Conservation (phyloP, 2,113 vertebrate species). For the Oceanodroma tethys region DNA sequence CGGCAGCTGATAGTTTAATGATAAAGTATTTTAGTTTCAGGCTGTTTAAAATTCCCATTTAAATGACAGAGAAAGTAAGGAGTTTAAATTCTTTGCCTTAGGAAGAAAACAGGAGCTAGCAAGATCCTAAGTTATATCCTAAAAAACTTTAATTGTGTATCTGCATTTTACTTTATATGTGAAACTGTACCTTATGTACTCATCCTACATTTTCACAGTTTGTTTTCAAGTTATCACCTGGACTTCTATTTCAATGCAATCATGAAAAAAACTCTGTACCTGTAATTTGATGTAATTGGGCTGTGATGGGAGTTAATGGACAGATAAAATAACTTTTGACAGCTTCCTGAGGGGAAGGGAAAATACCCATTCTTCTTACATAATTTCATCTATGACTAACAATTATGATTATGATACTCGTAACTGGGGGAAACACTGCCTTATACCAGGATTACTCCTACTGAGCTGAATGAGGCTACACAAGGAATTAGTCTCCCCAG, state of each 20-base stretch:
- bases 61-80: background rate
- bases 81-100: background rate
- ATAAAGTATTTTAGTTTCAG: background rate
- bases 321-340: background rate
- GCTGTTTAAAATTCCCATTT: background rate
- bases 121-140: background rate
- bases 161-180: background rate
- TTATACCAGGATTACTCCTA: background rate
- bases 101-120: background rate
- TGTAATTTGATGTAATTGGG: background rate
- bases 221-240: background rate
- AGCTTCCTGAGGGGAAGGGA: background rate
- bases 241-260: background rate
- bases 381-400: background rate
- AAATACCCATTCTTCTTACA: background rate
- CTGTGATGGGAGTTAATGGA: background rate
- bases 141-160: background rate
- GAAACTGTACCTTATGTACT: background rate
- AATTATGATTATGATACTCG: background rate
- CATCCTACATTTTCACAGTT: background rate
- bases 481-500: background rate
- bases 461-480: background rate
- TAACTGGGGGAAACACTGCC: background rate
- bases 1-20: background rate
- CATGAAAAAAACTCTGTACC: background rate